Base-by-base conservation (phyloP, 1,140 invertebrate species). In the Ips typographus region DNA sequence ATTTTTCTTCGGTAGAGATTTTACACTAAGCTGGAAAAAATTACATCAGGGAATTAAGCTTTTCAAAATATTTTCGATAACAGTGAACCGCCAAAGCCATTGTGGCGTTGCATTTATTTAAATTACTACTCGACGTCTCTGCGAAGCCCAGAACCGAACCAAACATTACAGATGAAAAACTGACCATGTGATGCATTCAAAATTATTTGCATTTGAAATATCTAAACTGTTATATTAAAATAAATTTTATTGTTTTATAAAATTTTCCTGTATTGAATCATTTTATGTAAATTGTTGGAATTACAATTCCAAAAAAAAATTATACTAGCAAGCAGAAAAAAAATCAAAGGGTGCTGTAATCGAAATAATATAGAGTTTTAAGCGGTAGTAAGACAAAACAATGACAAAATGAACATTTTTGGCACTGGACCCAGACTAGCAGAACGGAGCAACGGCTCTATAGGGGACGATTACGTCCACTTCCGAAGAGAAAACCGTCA, bases 1-100 rank as follows among this genome's bases (percentile, higher is more conserved):
- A 75, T 75, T 73, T 71, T 71, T 73, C 64, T 44, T 59, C 59
- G 65, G 71, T 55, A 67, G 66, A 57, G 70, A 71, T 71, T 68
- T 68, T 64, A 68, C 58, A 56, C 64, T 67, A 62, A 68, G 63
- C 51, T 47, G 65, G 52, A 68, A 64, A 71, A 68, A 68, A 61
- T 68, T 68, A 68, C 70, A 47, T 57, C 65, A 39, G 58, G 58
- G 65, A 63, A 65, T 68, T 68, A 68, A 68, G 58, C 66, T 68
- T 43, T 68, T 68, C 49, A 57, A 59, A 71, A 71, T 71, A 71
- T 61, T 68, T 71, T 42, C 59, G 60, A 68, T 68, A 68, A 42
- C 66, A 59, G 42, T 68, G 40, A 40, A 22, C 65, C 40, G 41
- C 51, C 49, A 47, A 56, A 42, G 53, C 66, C 52, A 65, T 65